A percentile compares a stretch with the other conserved stretches of the same genome.
These are phyloP conservation scores for Notechis scutatus DNA, from an alignment of 2,113 vertebrate genomes.

Conservation along the genomic window DNA sequence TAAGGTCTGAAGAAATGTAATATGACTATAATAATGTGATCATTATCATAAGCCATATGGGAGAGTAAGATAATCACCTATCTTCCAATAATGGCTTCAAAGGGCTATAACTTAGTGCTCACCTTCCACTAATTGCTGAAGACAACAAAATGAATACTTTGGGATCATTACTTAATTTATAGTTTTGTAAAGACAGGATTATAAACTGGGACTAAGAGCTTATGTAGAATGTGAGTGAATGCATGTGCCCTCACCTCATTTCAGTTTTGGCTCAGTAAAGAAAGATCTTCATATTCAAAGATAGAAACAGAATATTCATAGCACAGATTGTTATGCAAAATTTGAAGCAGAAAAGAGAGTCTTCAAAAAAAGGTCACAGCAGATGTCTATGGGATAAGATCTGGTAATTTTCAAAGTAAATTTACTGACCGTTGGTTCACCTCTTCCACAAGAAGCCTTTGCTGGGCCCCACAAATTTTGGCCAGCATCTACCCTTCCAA, in stretches of 20 bases:
- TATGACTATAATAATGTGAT: conserved; percentile 15
- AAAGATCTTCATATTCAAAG: neutral
- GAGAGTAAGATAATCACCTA: neutral
- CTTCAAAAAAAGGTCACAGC: neutral
- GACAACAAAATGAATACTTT: neutral
- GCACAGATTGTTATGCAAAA: neutral
- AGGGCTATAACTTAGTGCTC: neutral
- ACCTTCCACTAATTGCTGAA: neutral
- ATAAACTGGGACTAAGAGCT: neutral
- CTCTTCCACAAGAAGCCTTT: neutral
- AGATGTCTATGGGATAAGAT: neutral
- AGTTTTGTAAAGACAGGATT: neutral
- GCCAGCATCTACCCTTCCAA: neutral
- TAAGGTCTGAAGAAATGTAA: conserved; percentile 38
- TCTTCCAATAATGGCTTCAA: neutral
- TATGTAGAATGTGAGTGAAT: neutral
- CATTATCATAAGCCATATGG: conserved; percentile 6
- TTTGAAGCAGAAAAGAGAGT: neutral
- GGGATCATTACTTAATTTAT: conserved; percentile 4
- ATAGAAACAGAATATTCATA: neutral
- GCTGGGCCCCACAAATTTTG: neutral
- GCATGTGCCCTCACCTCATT: neutral
- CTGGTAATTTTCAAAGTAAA: neutral
- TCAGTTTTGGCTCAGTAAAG: neutral
- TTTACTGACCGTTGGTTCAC: neutral